Conservation (phyloP, 2,888 invertebrate genomes). For the Lepidonotus clava region DNA sequence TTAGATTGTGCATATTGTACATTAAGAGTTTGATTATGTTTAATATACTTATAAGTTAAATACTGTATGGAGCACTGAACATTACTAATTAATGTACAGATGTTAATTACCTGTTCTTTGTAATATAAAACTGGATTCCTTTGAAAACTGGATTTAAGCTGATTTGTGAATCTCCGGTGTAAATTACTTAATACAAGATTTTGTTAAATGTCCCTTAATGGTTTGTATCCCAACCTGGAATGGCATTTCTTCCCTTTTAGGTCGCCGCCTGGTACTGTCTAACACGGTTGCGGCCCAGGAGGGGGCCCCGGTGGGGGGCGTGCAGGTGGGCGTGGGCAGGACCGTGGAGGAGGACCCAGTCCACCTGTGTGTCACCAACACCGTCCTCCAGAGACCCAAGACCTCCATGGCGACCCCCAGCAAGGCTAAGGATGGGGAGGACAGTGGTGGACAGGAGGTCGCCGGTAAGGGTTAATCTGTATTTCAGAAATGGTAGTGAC, state of each 20-base stretch:
- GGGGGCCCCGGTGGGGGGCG: not conserved
- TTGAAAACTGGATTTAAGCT: too few relatives aligned
- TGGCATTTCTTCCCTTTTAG: not conserved
- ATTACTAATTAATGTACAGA: too few relatives aligned
- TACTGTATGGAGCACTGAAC: too few relatives aligned
- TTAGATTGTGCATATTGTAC: too few relatives aligned
- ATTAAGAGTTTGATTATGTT: too few relatives aligned
- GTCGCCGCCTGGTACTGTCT: constrained; percentile 8
- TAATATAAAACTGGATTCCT: too few relatives aligned
- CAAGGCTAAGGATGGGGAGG: not conserved
- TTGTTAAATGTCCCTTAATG: not conserved
- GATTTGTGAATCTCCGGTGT: too few relatives aligned
- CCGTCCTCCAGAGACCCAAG: constrained; percentile 21
- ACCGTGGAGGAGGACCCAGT: not conserved
- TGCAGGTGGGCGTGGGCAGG: not conserved
- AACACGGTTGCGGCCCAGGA: constrained; percentile 2
- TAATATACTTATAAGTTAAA: too few relatives aligned
- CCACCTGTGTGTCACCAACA: constrained; percentile 27
- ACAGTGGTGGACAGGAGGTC: not conserved
- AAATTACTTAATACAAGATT: not conserved
- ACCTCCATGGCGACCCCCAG: constrained; percentile 30
- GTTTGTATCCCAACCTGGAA: not conserved
- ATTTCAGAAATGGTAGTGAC: too few relatives aligned
- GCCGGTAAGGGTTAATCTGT: not conserved
- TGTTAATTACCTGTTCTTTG: too few relatives aligned